phyloP scores from a whole-genome alignment of 2,888 invertebrate genomes.

The Andricus quercusramuli region DNA sequence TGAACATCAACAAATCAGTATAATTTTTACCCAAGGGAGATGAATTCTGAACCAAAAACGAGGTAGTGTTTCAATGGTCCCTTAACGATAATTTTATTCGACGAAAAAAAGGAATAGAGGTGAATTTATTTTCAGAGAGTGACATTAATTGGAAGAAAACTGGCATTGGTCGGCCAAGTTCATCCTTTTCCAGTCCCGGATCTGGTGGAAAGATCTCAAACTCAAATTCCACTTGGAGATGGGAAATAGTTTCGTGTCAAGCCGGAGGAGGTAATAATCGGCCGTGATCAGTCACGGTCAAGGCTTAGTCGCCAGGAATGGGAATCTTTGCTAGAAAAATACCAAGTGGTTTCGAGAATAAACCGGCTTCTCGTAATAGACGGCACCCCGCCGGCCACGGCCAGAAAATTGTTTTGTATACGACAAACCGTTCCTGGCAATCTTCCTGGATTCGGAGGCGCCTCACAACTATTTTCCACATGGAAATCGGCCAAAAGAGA shows the following conservation, averaged over 20 bases:
- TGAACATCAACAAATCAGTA: too few species aligned
- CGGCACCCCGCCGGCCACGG: constrained; percentile 14
- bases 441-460: neutral
- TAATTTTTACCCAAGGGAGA: too few species aligned
- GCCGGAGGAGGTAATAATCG: constrained; percentile 23
- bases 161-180: neutral
- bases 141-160: constrained; percentile 5
- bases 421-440: constrained; percentile 29
- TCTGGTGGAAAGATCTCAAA: neutral
- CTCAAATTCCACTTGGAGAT: neutral
- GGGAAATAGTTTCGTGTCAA: constrained; percentile 28
- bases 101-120: neutral
- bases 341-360: neutral
- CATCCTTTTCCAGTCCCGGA: neutral
- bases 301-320: constrained; percentile 18
- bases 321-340: neutral
- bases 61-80: neutral
- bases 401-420: constrained; percentile 35
- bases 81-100: neutral
- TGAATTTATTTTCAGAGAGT: neutral
- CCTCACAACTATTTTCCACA: constrained; percentile 29
- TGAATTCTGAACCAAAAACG: too few species aligned
- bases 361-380: constrained; percentile 22
- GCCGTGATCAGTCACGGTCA: constrained; percentile 24
- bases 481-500: constrained; percentile 26